Conservation (phyloP, 2,888 invertebrate species). For the Troglohyphantes excavatus region DNA sequence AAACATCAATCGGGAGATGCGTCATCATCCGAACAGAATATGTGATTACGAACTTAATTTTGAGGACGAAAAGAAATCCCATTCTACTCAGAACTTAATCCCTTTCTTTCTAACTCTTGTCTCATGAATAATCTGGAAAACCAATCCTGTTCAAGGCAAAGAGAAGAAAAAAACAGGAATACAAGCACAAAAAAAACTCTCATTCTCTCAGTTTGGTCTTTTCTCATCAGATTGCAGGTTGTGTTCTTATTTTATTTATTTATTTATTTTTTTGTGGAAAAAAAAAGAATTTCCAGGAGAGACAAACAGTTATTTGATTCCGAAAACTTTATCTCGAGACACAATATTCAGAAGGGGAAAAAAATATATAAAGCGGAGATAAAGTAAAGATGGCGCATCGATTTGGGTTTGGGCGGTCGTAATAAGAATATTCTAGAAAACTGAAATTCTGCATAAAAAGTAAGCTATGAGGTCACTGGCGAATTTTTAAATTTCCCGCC, state of each 20-base stretch:
- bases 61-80: neutral
- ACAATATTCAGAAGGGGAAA: neutral
- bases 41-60: neutral
- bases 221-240: neutral
- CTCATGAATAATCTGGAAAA: conserved; percentile 1
- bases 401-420: neutral
- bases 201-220: neutral
- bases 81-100: neutral
- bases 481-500: too few relatives aligned
- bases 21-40: neutral
- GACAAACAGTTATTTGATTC: neutral
- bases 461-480: too few relatives aligned
- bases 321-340: neutral
- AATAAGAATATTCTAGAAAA: neutral
- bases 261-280: neutral
- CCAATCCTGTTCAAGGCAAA: neutral
- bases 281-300: neutral
- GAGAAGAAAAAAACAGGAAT: neutral
- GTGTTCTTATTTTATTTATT: neutral
- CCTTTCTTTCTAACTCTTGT: neutral
- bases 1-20: too few relatives aligned
- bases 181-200: neutral
- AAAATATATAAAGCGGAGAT: neutral
- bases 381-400: neutral
- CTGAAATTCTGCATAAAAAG: too few relatives aligned